Base-by-base conservation (phyloP, 1,140 invertebrate species). In the Ruditapes philippinarum region DNA sequence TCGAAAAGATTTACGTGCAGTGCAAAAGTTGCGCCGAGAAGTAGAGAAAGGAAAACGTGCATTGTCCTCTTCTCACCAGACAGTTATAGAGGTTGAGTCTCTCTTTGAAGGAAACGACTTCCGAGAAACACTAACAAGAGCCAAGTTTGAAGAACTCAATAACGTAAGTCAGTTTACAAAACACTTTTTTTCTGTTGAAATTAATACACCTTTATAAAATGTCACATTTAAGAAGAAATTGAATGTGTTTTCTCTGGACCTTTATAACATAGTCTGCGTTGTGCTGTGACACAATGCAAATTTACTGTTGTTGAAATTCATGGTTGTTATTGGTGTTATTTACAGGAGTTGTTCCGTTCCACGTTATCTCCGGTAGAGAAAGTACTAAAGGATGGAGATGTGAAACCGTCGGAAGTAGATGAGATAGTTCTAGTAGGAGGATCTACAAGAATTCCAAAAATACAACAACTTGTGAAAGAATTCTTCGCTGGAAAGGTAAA, bases 361-460 rank as follows among this genome's bases (percentile, higher is more conserved):
- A 99, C 99, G 1, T 97, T 99, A 96, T 99, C 99, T 96, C 99
- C 99, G 3, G 99, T 99, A 5, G 89, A 95, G 83, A 95, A 94
- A 68, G 95, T 95, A 9, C 96, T 99, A 81, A 98, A 99, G 96
- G 99, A 99, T 96, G 98, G 99, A 73, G 99, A 99, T 94, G 98
- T 99, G 97, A 99, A 99, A 96, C 99, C 99, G 95, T 98, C 99
- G 93, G 99, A 99, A 94, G 98, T 99, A 79, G 98, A 99, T 96
- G 99, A 99, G 96, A 99, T 99, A 94, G 99, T 99, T 19, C 96
- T 99, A 49, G 99, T 99, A 51, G 99, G 99, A 95, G 99, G 99
- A 91, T 99, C 99, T 4, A 99, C 99, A 49, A 97, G 99, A 97
- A 99, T 99, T 94, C 99, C 99, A 42, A 99, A 99, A 96, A 97